Conservation (phyloP, 2,888 invertebrate genomes). For the Netelia fuscicornis region DNA sequence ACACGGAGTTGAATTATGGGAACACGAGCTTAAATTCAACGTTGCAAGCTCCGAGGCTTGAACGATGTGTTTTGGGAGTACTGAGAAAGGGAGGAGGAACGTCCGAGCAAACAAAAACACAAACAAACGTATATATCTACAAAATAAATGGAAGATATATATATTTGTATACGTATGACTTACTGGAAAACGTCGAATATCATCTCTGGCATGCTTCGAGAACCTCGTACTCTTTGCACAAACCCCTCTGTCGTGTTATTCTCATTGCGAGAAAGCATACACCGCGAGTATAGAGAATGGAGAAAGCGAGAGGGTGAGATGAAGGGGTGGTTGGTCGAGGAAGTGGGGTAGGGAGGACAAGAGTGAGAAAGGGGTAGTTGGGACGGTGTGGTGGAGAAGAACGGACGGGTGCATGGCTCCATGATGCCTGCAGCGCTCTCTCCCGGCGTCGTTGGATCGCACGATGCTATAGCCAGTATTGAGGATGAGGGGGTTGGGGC, state of each 20-base stretch:
- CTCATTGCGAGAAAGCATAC: slow-evolving; percentile 38
- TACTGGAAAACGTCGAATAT: slow-evolving; percentile 16
- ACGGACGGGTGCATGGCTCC: slow-evolving; percentile 50
- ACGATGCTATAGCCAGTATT: slow-evolving; percentile 16
- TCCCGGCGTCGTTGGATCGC: slow-evolving; percentile 53
- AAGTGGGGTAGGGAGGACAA: background rate
- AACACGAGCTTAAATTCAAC: too few species aligned
- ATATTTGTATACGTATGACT: background rate
- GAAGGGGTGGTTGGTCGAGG: background rate
- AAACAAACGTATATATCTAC: background rate
- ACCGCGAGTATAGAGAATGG: background rate
- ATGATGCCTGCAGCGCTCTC: slow-evolving; percentile 48
- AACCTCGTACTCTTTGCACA: slow-evolving; percentile 19
- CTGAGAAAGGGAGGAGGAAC: too few species aligned
- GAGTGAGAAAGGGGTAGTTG: slow-evolving; percentile 30
- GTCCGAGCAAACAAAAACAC: background rate
- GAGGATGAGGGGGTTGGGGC: background rate
- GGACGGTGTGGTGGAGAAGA: slow-evolving; percentile 42
- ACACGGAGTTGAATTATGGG: too few species aligned
- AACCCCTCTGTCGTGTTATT: slow-evolving; percentile 22
- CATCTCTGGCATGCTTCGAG: slow-evolving; percentile 11
- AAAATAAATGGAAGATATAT: background rate
- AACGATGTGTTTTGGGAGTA: too few species aligned
- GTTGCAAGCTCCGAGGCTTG: too few species aligned
- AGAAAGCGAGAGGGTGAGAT: background rate